Percentiles rank a stretch among this genome's conserved stretches.
Conservation (phyloP, 1,140 invertebrate species). For the Orchesella cincta region DNA sequence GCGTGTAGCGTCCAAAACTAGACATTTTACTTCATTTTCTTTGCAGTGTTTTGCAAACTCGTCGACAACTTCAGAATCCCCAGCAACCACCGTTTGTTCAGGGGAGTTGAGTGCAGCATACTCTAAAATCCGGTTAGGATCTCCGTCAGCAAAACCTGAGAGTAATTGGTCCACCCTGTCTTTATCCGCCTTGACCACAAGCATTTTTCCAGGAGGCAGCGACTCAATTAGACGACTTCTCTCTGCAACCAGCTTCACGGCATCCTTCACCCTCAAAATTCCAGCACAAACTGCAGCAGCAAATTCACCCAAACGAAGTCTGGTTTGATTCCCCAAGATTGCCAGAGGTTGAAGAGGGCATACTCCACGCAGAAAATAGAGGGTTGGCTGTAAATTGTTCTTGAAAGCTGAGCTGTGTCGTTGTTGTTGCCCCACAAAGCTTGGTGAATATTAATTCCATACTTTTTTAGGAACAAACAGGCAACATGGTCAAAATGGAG, state of each 20-base stretch:
- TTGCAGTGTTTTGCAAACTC: background rate
- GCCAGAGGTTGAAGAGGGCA: constrained; percentile 34
- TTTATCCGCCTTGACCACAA: constrained; percentile 12
- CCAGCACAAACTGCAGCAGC: constrained; percentile 38
- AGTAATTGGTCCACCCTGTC: background rate
- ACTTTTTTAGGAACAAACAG: no score
- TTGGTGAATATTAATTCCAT: no score
- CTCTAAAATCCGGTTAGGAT: background rate
- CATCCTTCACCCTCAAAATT: constrained; percentile 36
- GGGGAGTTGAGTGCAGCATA: constrained; percentile 34
- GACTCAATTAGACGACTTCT: constrained; percentile 36
- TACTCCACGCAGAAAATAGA: constrained; percentile 42
- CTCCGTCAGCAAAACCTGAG: background rate
- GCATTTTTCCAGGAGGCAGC: constrained; percentile 37
- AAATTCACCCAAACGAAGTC: constrained; percentile 44
- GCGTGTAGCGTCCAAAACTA: constrained; percentile 1
- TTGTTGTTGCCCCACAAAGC: no score
- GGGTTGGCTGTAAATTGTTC: constrained; percentile 42
- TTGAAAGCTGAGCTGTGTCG: no score
- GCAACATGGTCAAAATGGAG: no score
- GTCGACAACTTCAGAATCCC: background rate
- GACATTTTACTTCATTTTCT: background rate
- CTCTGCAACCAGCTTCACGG: constrained; percentile 27
- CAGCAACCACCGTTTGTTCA: constrained; percentile 3
- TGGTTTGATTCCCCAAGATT: constrained; percentile 36